Percentiles rank a stretch among this genome's conserved stretches.
phyloP scores from a whole-genome alignment of 2,113 vertebrate genomes.

The Thalassarche chlororhynchos region DNA sequence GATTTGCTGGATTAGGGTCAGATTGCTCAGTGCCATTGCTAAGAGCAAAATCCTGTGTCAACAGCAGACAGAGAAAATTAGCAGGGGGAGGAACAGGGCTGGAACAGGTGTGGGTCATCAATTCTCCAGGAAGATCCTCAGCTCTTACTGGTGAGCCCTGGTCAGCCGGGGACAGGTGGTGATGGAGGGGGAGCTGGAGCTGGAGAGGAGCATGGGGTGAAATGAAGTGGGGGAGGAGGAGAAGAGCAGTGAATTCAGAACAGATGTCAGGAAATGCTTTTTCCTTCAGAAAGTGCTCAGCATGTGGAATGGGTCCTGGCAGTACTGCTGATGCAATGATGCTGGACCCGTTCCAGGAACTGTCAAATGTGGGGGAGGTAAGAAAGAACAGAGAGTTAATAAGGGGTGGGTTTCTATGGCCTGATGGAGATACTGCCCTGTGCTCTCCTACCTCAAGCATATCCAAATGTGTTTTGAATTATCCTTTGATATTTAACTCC shows the following conservation, averaged over 20 bases:
- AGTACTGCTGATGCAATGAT: neutral
- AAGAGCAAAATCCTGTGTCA: neutral
- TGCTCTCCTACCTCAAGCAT: neutral
- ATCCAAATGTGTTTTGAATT: constrained; percentile 12
- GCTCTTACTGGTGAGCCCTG: neutral
- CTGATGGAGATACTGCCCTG: neutral
- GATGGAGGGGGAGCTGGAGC: neutral
- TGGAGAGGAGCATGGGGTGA: fast-evolving
- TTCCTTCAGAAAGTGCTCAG: constrained; percentile 19
- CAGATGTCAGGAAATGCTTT: constrained; percentile 64
- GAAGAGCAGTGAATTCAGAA: constrained; percentile 14
- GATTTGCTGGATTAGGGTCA: neutral
- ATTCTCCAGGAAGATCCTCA: neutral
- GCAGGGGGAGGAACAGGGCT: neutral
- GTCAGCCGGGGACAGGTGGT: neutral
- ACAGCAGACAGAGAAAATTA: neutral
- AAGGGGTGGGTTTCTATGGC: neutral
- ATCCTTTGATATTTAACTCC: neutral
- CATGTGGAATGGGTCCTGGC: constrained; percentile 40
- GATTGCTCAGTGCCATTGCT: neutral
- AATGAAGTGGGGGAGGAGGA: neutral
- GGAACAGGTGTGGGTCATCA: neutral
- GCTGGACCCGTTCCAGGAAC: neutral
- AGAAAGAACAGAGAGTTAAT: neutral
- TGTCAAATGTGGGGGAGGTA: neutral